Evolutionary conservation across 2,113 vertebrate genomes (phyloP).

Genomic region (Herpailurus yagouaroundi): DNA sequence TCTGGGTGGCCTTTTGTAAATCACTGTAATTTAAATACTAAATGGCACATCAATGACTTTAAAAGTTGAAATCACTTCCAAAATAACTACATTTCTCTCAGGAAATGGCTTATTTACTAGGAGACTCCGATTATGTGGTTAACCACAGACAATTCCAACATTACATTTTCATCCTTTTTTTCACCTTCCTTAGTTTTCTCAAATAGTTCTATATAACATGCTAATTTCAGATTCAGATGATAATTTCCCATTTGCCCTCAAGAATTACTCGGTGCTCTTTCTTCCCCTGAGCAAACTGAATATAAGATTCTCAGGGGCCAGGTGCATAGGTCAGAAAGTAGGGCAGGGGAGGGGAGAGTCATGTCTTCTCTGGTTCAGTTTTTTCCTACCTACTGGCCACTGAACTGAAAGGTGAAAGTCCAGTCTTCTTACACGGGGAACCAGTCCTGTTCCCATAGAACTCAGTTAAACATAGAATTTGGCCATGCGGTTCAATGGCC

Average conservation of each 20-base stretch:
- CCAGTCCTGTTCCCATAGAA: not conserved
- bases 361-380: not conserved
- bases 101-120: conserved; percentile 21
- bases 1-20: not conserved
- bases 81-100: not conserved
- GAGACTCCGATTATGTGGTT: not conserved
- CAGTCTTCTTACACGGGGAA: not conserved
- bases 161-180: not conserved
- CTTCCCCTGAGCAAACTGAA: not conserved
- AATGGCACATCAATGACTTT: not conserved
- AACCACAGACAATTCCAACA: not conserved
- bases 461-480: not conserved
- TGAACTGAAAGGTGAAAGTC: not conserved
- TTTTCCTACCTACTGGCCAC: not conserved
- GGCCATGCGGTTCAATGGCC: not conserved
- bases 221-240: not conserved
- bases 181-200: not conserved
- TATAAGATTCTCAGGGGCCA: not conserved
- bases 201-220: not conserved
- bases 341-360: rapidly evolving
- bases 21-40: not conserved
- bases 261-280: not conserved
- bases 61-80: not conserved
- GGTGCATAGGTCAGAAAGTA: not conserved
- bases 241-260: not conserved